Percentiles rank a stretch among this genome's conserved stretches.
phyloP scores from a whole-genome alignment of 2,113 vertebrate genomes.

The Ictidomys tridecemlineatus region DNA sequence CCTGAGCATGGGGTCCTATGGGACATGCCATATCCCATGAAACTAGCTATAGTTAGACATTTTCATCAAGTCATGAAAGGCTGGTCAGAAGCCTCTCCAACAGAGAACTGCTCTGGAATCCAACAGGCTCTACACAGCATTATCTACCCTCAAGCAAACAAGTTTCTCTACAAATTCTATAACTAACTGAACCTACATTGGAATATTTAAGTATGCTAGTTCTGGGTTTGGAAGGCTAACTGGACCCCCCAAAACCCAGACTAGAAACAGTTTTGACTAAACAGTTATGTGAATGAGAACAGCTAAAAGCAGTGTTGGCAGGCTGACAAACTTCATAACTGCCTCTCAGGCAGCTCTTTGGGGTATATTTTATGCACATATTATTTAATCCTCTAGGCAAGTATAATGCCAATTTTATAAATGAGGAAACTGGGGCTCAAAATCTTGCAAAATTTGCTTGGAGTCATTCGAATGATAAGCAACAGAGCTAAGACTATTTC shows the following conservation, averaged over 20 bases:
- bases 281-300: background rate
- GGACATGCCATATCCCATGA: background rate
- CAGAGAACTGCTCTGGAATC: background rate
- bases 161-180: background rate
- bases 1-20: rapidly evolving
- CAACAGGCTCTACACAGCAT: background rate
- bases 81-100: background rate
- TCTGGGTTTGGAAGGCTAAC: too few relatives aligned
- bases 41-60: background rate
- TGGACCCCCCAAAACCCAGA: too few relatives aligned
- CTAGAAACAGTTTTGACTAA: background rate
- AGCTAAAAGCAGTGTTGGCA: background rate
- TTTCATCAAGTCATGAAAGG: background rate
- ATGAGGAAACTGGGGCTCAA: background rate
- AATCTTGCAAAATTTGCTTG: background rate
- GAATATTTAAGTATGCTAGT: background rate
- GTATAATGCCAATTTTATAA: background rate
- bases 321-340: background rate
- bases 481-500: background rate
- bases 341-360: background rate
- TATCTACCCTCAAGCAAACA: too few relatives aligned
- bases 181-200: background rate
- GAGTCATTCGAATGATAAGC: background rate
- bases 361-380: background rate
- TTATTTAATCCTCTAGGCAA: background rate